phyloP scores from a whole-genome alignment of 2,113 vertebrate genomes.

The Atrichornis clamosus region DNA sequence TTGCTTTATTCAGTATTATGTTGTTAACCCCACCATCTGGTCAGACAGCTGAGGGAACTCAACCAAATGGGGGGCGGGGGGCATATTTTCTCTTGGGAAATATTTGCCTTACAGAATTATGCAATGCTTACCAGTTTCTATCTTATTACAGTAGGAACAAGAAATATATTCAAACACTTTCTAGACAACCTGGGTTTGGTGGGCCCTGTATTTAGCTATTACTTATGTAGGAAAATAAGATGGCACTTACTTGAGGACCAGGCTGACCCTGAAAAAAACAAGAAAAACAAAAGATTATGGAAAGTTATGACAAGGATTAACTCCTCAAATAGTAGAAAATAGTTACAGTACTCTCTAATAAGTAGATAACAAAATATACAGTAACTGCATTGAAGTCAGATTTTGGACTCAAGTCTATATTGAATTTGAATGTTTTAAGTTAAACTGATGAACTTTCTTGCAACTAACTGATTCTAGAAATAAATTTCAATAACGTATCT shows the following conservation, averaged over 20 bases:
- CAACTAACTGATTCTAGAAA: background rate
- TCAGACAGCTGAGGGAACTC: constrained; percentile 66
- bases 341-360: background rate
- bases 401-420: background rate
- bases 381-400: background rate
- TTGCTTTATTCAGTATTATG: constrained; percentile 52
- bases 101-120: constrained; percentile 61
- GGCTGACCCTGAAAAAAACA: constrained; percentile 75
- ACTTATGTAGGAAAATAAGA: background rate
- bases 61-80: constrained; percentile 59
- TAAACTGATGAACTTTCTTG: background rate
- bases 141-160: background rate
- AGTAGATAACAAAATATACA: background rate
- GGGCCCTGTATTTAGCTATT: background rate
- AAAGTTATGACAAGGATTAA: background rate
- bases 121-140: constrained; percentile 66
- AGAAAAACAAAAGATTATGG: constrained; percentile 46
- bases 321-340: background rate
- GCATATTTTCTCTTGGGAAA: constrained; percentile 68
- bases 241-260: constrained; percentile 78
- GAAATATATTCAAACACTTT: background rate
- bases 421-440: background rate
- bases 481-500: background rate
- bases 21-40: constrained; percentile 71
- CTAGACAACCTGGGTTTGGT: background rate